Conservation (phyloP, 2,797 vertebrate species). For the Scolopax rusticola region DNA sequence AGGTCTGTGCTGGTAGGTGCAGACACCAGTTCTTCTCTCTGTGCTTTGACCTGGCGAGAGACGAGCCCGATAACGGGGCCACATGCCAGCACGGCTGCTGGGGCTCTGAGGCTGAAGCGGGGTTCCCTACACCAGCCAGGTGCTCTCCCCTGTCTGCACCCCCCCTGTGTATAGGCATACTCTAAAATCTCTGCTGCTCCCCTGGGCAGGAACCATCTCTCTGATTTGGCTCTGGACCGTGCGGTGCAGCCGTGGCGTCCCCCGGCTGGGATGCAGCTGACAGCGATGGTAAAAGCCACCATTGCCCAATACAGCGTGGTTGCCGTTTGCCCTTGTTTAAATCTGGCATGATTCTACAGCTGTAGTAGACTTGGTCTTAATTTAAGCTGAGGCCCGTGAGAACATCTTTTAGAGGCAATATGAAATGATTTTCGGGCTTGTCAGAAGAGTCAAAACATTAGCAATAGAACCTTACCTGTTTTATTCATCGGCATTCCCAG, state of each 20-base stretch:
- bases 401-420: neutral
- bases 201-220: neutral
- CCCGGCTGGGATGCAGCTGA: accelerated
- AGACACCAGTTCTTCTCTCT: neutral
- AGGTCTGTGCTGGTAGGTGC: neutral
- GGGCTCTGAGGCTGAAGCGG: neutral
- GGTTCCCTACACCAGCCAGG: neutral
- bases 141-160: neutral
- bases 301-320: accelerated
- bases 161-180: neutral
- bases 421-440: neutral
- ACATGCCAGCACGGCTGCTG: accelerated
- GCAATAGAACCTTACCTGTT: neutral
- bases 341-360: neutral
- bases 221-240: neutral
- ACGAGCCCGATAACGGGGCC: accelerated
- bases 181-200: neutral
- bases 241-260: neutral
- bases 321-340: neutral
- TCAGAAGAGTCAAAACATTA: neutral
- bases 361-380: neutral
- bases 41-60: neutral
- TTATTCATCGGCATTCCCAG: neutral
- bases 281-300: accelerated
- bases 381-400: neutral